phyloP scores from a whole-genome alignment of 2,888 invertebrate genomes.

The Andrena marginata region DNA sequence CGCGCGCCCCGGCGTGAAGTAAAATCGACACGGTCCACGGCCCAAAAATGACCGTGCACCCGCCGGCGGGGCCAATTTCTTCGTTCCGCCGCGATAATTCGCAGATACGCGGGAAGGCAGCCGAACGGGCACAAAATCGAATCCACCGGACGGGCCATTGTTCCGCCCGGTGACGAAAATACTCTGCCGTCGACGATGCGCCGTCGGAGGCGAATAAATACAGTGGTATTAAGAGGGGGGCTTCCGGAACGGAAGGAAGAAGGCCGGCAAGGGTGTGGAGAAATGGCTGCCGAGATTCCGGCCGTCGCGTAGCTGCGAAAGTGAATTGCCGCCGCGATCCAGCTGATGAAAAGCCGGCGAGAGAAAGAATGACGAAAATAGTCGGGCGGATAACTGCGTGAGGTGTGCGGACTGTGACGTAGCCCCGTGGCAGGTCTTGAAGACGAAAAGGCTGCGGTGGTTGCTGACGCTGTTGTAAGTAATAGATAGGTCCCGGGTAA shows the following conservation, averaged over 20 bases:
- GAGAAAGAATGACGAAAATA: constrained; percentile 1
- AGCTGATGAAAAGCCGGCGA: not conserved
- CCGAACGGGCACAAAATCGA: constrained; percentile 45
- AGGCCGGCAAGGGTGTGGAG: not conserved
- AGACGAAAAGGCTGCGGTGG: constrained; percentile 83
- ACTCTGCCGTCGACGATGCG: not conserved
- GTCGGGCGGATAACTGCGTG: constrained; percentile 48
- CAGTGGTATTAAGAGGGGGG: not conserved
- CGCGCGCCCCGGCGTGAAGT: constrained; percentile 63
- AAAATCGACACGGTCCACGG: constrained; percentile 66
- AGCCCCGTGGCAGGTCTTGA: constrained; percentile 72
- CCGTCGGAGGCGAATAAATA: not conserved
- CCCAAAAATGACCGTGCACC: constrained; percentile 63
- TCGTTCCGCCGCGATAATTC: constrained; percentile 69
- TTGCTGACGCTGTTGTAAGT: constrained; percentile 83
- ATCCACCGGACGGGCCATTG: constrained; percentile 6
- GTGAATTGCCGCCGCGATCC: constrained; percentile 38
- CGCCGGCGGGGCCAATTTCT: constrained; percentile 69
- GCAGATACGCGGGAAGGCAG: constrained; percentile 18
- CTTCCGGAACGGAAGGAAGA: not conserved
- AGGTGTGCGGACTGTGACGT: constrained; percentile 67
- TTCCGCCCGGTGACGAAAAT: not conserved
- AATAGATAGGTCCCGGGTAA: constrained; percentile 83
- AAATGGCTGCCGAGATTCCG: not conserved
- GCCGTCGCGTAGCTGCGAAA: constrained; percentile 37